A percentile compares a stretch with the other conserved stretches of the same genome.
Conservation (phyloP, 2,113 vertebrate species). For the Sinocyclocheilus anophthalmus region DNA sequence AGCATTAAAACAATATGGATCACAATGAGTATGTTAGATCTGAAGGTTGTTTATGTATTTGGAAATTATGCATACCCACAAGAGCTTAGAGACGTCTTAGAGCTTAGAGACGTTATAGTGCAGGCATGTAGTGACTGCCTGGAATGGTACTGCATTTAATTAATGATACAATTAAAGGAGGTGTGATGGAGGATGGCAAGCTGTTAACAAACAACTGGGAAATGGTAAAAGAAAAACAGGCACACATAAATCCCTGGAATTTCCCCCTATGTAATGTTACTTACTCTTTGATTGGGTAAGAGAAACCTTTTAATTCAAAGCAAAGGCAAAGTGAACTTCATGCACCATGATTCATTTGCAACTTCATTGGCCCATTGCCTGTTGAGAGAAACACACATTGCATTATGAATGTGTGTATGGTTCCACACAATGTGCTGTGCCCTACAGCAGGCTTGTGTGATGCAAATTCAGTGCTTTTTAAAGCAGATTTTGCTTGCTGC, state of each 20-base stretch:
- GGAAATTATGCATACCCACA: background rate
- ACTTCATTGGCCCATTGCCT: background rate
- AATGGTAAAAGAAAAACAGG: background rate
- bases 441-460: background rate
- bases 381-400: background rate
- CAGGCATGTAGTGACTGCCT: background rate
- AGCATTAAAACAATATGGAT: background rate
- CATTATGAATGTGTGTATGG: background rate
- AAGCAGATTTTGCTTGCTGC: background rate
- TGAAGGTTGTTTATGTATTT: background rate
- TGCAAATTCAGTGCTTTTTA: constrained; percentile 24
- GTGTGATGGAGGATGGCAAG: background rate
- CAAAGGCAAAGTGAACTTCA: background rate
- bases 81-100: background rate
- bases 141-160: background rate
- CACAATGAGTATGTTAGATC: background rate
- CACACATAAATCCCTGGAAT: background rate
- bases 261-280: background rate
- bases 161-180: background rate
- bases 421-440: background rate
- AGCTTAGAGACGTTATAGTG: background rate
- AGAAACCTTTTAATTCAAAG: background rate
- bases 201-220: background rate
- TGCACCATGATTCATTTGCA: background rate
- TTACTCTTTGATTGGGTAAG: background rate